Evolutionary conservation across 2,797 vertebrate genomes (phyloP), one percentile per base, ranked within the genome.

Genomic region (Smutsia temminckii): DNA sequence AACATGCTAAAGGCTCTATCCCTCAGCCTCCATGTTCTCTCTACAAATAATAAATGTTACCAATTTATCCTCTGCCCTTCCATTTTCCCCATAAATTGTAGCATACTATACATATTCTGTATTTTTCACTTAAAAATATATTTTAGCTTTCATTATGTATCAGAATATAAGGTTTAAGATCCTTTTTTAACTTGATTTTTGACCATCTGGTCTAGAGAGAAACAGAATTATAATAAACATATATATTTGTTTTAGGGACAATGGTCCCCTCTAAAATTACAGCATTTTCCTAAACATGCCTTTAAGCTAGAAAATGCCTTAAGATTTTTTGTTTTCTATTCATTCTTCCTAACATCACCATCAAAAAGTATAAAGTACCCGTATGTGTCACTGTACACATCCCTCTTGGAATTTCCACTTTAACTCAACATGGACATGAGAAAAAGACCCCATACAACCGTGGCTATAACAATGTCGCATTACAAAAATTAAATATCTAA

Each of bases 381-480:
- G 32, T 14, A 9, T 25, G 23, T 64, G 59, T 61, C 25, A 72
- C 46, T 46, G 25, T 29, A 57, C 3, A 20, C 3, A 78, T 25
- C 40, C 21, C 20, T 86, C 77, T 5, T 40, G 51, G 27, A 92
- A 95, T 66, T 97, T 77, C 79, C 32, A 89, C 42, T 66, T 95
- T 61, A 68, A 34, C 61, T 64, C 74, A 81, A 64, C 18, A 51
- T 0, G 8, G 29, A 64, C 16, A 68, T 8, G 12, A 14, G 89
- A 88, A 66, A 23, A 93, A 78, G 25, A 74, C 3, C n/a, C 17
- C 66, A 75, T 9, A 49, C 1, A 29, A 40, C 59, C 14, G 1
- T 40, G 13, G 49, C n/a, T 40, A 12, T 40, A 71, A 78, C 46
- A 94, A 68, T 10, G 59, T 2, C 34, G 37, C 27, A 61, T 68